Evolutionary conservation across 2,888 invertebrate species (phyloP).

Genomic region (Schizotus pectinicornis): DNA sequence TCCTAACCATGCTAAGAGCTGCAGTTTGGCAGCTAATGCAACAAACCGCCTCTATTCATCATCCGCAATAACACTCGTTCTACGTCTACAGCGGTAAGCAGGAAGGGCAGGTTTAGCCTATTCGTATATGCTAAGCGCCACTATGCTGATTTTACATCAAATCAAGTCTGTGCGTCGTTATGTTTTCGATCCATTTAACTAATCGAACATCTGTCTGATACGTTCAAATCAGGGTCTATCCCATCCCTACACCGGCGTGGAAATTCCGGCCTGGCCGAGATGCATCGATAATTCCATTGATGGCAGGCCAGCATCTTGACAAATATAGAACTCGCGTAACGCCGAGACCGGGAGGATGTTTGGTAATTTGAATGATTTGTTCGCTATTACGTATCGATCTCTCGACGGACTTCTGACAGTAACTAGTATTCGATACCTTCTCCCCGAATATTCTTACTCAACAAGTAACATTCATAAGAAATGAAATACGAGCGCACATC

Average conservation of each 20-base stretch:
- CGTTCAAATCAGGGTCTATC: conserved; percentile 31
- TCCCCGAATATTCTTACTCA: conserved; percentile 29
- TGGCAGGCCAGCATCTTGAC: conserved; percentile 39
- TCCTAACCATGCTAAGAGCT: conserved; percentile 40
- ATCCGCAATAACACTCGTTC: conserved; percentile 34
- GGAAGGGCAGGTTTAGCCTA: conserved; percentile 35
- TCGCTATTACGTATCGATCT: conserved; percentile 33
- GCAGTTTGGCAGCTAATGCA: conserved; percentile 40
- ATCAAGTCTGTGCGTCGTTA: conserved; percentile 43
- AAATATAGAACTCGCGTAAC: conserved; percentile 50
- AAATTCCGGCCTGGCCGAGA: conserved; percentile 24
- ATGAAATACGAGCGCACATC: conserved; percentile 51
- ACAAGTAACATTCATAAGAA: conserved; percentile 46
- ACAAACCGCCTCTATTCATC: conserved; percentile 37
- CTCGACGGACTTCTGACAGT: conserved; percentile 17
- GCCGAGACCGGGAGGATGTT: conserved; percentile 19
- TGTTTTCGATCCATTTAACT: conserved; percentile 47
- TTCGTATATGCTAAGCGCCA: conserved; percentile 32
- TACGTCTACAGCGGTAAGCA: conserved; percentile 41
- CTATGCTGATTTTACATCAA: conserved; percentile 42
- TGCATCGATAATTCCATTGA: conserved; percentile 28
- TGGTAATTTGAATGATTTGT: conserved; percentile 47
- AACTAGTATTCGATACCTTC: conserved; percentile 21
- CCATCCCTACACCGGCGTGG: conserved; percentile 21
- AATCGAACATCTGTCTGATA: conserved; percentile 44